A percentile compares a stretch with the other conserved stretches of the same genome.
Evolutionary conservation across 37 sponge, comb jelly and placozoan genomes (phyloP).

Genomic region (Chondrosia reniformis): DNA sequence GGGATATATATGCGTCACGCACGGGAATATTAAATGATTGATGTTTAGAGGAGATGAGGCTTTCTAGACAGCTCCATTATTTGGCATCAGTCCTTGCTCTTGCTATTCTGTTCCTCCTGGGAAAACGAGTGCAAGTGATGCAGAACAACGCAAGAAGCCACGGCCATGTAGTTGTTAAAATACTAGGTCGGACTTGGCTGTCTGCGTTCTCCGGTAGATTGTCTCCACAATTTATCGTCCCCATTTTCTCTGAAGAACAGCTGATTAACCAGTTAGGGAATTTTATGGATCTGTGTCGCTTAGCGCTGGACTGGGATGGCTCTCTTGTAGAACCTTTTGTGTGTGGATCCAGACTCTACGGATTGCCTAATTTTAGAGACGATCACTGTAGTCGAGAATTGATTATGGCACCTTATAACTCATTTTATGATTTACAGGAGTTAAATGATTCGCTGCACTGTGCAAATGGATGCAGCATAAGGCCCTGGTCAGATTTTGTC

Average conservation of each 20-base stretch:
- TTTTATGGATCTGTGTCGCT: background rate
- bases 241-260: background rate
- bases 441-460: background rate
- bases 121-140: too few species aligned
- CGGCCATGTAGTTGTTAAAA: too few species aligned
- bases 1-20: too few species aligned
- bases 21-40: too few species aligned
- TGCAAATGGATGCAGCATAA: background rate
- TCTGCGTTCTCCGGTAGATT: too few species aligned
- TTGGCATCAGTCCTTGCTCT: too few species aligned
- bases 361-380: background rate
- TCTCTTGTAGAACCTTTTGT: background rate
- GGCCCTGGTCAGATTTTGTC: background rate
- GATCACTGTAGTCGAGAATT: background rate
- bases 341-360: slow-evolving; percentile 14
- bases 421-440: background rate
- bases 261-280: background rate
- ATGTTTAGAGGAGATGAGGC: too few species aligned
- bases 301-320: slow-evolving; percentile 1
- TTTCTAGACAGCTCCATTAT: too few species aligned
- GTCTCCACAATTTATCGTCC: background rate
- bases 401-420: background rate
- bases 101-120: too few species aligned
- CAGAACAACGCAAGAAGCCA: too few species aligned
- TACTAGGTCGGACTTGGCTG: too few species aligned